These are phyloP conservation scores for Notolepis coatsorum DNA, from an alignment of 2,797 vertebrate genomes.

Conservation along the genomic window DNA sequence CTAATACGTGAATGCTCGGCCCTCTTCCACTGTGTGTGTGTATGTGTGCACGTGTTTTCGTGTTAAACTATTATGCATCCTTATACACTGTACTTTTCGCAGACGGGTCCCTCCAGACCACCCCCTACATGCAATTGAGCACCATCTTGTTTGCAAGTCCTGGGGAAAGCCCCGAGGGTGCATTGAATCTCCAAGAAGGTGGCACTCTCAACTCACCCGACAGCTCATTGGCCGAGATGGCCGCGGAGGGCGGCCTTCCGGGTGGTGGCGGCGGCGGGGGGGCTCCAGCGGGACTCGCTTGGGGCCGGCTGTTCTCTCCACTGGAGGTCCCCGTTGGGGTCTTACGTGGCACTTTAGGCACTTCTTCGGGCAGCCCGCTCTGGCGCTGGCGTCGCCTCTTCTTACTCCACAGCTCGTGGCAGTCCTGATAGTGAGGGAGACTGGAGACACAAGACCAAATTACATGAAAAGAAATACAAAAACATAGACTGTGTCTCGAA, in stretches of 20 bases:
- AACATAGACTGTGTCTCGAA: neutral
- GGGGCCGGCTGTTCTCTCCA: constrained; percentile 88
- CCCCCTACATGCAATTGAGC: too few species aligned
- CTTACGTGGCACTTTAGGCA: constrained; percentile 92
- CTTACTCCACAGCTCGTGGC: constrained; percentile 98
- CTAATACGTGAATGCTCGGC: too few species aligned
- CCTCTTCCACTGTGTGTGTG: too few species aligned
- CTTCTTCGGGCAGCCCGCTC: constrained; percentile 90
- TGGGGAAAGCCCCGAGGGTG: too few species aligned
- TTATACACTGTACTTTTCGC: too few species aligned
- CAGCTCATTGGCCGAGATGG: constrained; percentile 72
- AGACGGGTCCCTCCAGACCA: too few species aligned
- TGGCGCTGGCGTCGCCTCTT: constrained; percentile 94
- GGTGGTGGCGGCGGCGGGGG: constrained; percentile 72
- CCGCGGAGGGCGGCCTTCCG: constrained; percentile 62
- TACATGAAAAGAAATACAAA: neutral
- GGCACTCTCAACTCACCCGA: constrained; percentile 60
- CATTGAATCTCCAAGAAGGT: too few species aligned
- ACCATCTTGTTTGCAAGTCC: too few species aligned
- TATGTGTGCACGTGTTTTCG: too few species aligned
- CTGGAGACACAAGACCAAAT: constrained; percentile 65
- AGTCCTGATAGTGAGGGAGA: constrained; percentile 97
- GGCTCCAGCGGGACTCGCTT: constrained; percentile 82
- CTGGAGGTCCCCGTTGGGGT: constrained; percentile 84
- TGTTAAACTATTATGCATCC: too few species aligned